Base-by-base conservation (phyloP, 2,797 vertebrate genomes). In the Caiman crocodilus region DNA sequence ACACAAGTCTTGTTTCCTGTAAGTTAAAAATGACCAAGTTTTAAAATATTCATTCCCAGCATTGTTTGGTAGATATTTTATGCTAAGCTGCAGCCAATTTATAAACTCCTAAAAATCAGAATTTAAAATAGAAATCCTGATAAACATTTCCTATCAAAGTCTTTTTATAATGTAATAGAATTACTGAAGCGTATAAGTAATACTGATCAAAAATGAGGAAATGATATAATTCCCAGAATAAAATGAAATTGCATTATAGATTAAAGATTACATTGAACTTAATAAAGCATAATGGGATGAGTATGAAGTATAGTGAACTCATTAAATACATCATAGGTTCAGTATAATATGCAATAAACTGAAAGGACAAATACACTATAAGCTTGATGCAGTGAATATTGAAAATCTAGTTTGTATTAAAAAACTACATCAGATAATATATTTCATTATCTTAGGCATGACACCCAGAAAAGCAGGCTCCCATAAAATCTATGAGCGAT, bases 171-270 rank as follows among this genome's bases (percentile, higher is more conserved):
- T 83, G 21, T 25, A 88, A 82, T 63, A 83, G 20, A 25, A 59
- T 85, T 90, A 81, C 14, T 82, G 56, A 61, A 85, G 65, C 7
- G 1, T 73, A 82, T 79, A 78, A 35, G 94, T 88, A 96, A 28
- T 76, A 76, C 69, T 59, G 59, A 59, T 30, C 42, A 82, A 90
- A 82, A 81, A 60, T 82, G 5, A 25, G 28, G 13, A 67, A 91
- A 82, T 2, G 0, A 74, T 93, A 79, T 83, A 91, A 76, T 76
- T 20, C 59, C 82, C 58, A 42, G 93, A 82, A 88, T 79, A 92
- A 93, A 96, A 94, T 78, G 82, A 83, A 96, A 93, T 58, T 60
- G 32, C 28, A 58, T 89, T 95, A 61, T 65, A 91, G 75, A 73
- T 88, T 93, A 94, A 94, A 88, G 73, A 95, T 94, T 80, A 92